A percentile compares a stretch with the other conserved stretches of the same genome.
Evolutionary conservation across 2,113 vertebrate genomes (phyloP).

Genomic region (Hipposideros armiger): DNA sequence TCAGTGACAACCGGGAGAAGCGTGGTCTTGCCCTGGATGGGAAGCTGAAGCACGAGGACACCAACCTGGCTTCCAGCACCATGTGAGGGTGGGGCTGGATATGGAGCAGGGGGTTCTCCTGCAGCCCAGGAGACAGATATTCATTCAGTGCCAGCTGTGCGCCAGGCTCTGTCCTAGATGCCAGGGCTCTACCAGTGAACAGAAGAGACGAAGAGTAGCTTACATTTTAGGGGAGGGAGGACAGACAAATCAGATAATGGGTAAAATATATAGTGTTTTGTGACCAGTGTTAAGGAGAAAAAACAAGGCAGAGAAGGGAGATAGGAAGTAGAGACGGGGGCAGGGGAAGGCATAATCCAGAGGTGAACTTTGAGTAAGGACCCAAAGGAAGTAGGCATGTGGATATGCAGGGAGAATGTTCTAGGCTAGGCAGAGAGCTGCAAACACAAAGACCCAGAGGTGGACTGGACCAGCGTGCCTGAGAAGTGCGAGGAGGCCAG

Average conservation of each 20-base stretch:
- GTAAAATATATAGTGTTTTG: not conserved
- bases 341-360: no score
- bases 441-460: not conserved
- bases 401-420: not conserved
- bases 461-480: rapidly evolving
- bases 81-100: constrained; percentile 86
- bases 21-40: constrained; percentile 94
- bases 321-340: no score
- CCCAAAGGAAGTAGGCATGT: not conserved
- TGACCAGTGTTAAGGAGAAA: not conserved
- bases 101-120: no score
- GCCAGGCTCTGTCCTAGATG: not conserved
- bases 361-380: not conserved
- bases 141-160: not conserved
- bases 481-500: not conserved
- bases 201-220: not conserved
- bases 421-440: not conserved
- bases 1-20: constrained; percentile 94
- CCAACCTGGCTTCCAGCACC: constrained; percentile 95
- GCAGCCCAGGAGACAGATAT: not conserved
- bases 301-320: not conserved
- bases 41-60: constrained; percentile 96
- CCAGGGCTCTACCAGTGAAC: not conserved
- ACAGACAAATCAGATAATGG: not conserved
- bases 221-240: not conserved